Evolutionary conservation across 2,113 vertebrate genomes (phyloP), one percentile per base, ranked within the genome.

Genomic region (Sylvilagus bachmani): DNA sequence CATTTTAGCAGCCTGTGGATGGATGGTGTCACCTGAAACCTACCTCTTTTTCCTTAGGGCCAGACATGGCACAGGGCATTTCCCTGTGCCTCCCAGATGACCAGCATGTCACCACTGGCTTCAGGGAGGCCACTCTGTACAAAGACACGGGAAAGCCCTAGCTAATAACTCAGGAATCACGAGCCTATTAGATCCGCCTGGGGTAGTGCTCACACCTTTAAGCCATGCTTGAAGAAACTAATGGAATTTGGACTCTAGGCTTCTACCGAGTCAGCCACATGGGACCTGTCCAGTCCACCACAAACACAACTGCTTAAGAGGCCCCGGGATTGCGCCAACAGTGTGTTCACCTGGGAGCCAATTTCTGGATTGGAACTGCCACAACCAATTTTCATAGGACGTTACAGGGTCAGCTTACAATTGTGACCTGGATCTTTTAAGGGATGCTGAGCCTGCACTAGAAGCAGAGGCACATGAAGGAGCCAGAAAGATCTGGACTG

Each of bases 381-480:
- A 90, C n/a, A 13, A 16, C 64, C 58, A 83, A 74, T 89, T 78
- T 95, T 69, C 61, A 83, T 16, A 16, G 27, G 74, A 77, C 24
- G 77, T 88, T 69, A 80, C 29, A 92, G 53, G 61, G 49, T 64
- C 53, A 86, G 49, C 25, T 90, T 29, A 75, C 64, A 94, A 91
- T 19, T 38, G 58, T n/a, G 69, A 77, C 58, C 33, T 25, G 44
- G 53, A 86, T 66, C n/a, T 87, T 93, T 58, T 27, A 53, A 93
- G 33, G 38, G 36, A 55, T 22, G 29, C 64, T 66, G 86, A 89
- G 49, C 8, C 36, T 92, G 51, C 2, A 13, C 13, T 61, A 44
- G 73, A 81, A 61, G 71, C 61, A 77, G 70, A 89, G 49, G 14
- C 11, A 5, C 21, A 8, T 2, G n/a, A 19, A 49, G 1, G 78